These are phyloP conservation scores for Chydorus sphaericus DNA, from an alignment of 2,888 invertebrate genomes.

Conservation along the genomic window DNA sequence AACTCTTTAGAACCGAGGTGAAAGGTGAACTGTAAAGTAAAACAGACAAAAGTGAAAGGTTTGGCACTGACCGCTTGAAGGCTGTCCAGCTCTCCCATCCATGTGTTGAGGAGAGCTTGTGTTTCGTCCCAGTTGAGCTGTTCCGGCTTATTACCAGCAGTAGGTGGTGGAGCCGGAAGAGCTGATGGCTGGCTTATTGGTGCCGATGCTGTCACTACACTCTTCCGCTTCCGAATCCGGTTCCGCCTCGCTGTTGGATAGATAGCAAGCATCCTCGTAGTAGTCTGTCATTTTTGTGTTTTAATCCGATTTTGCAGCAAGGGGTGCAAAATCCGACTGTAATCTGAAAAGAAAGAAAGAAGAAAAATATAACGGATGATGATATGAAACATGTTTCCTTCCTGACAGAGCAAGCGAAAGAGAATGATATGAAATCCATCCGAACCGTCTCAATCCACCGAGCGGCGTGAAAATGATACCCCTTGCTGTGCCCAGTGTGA, in stretches of 20 bases:
- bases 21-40: not conserved
- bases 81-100: slow-evolving; percentile 60
- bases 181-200: not conserved
- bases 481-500: too few species aligned
- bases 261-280: slow-evolving; percentile 14
- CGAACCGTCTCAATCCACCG: not conserved
- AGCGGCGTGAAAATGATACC: too few species aligned
- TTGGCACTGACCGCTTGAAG: slow-evolving; percentile 49
- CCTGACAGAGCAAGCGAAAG: too few species aligned
- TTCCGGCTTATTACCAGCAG: slow-evolving; percentile 24
- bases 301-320: not conserved
- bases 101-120: slow-evolving; percentile 58
- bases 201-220: not conserved
- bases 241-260: slow-evolving; percentile 21
- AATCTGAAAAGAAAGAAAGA: not conserved
- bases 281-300: slow-evolving; percentile 10
- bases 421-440: not conserved
- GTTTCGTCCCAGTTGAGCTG: slow-evolving; percentile 42
- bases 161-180: not conserved
- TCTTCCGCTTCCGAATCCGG: slow-evolving; percentile 28
- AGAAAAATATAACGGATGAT: not conserved
- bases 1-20: not conserved
- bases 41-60: not conserved
- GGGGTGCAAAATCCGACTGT: too few species aligned
- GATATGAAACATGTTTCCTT: not conserved